These are phyloP conservation scores for Microdon myrmicae DNA, from an alignment of 2,888 invertebrate genomes.

Conservation along the genomic window DNA sequence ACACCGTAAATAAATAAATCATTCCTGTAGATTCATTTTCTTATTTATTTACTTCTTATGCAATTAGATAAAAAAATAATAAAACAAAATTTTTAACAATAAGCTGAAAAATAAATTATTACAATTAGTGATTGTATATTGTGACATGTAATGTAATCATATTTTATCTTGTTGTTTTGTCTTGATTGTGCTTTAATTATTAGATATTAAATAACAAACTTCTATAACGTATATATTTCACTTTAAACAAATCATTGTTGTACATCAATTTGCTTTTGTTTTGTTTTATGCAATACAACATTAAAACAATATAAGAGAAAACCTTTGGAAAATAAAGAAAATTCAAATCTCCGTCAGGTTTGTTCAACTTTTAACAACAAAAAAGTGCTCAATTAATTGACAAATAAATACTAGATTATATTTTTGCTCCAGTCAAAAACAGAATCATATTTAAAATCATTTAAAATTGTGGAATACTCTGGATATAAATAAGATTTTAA, in stretches of 20 bases:
- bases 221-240: slow-evolving; percentile 20
- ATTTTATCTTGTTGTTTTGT: slow-evolving; percentile 19
- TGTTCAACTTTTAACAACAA: slow-evolving; percentile 12
- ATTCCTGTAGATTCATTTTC: no score
- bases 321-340: slow-evolving; percentile 17
- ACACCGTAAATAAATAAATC: no score
- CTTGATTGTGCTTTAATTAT: slow-evolving; percentile 51
- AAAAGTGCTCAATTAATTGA: slow-evolving; percentile 12
- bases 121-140: slow-evolving; percentile 52
- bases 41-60: slow-evolving; percentile 46
- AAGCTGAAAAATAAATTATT: slow-evolving; percentile 52
- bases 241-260: slow-evolving; percentile 26
- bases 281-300: slow-evolving; percentile 22
- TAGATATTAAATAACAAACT: slow-evolving; percentile 51
- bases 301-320: slow-evolving; percentile 30
- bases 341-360: slow-evolving; percentile 4
- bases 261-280: slow-evolving; percentile 6
- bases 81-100: slow-evolving; percentile 50
- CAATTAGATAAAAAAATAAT: slow-evolving; percentile 51
- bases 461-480: no score
- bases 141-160: slow-evolving; percentile 41
- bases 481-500: no score
- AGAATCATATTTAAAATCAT: slow-evolving; percentile 64
- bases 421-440: slow-evolving; percentile 67
- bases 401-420: slow-evolving; percentile 52